Conservation (phyloP, 1,140 invertebrate species). For the Sinonovacula constricta region DNA sequence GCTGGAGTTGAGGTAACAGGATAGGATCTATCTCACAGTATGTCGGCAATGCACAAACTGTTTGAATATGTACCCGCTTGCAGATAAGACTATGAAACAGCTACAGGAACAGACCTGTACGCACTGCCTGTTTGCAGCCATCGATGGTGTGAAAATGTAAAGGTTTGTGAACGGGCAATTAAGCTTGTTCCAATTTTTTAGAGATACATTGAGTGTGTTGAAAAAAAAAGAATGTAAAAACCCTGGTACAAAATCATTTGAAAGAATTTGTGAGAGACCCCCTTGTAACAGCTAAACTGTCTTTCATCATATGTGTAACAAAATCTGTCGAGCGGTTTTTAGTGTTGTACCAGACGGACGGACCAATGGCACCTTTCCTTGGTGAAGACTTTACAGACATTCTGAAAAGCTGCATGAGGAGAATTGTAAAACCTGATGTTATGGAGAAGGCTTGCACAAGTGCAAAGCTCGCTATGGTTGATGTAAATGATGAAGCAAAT, state of each 20-base stretch:
- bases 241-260: conserved; percentile 41
- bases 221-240: conserved; percentile 43
- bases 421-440: conserved; percentile 35
- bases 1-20: conserved; percentile 3
- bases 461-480: conserved; percentile 10
- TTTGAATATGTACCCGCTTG: conserved; percentile 55
- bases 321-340: conserved; percentile 27
- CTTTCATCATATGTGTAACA: conserved; percentile 25
- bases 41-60: conserved; percentile 35
- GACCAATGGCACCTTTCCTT: conserved; percentile 51
- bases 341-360: conserved; percentile 38
- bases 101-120: background rate
- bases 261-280: background rate
- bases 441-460: conserved; percentile 1
- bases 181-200: background rate
- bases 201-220: conserved; percentile 36
- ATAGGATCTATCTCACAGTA: conserved; percentile 15
- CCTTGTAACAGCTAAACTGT: conserved; percentile 11
- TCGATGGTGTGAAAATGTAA: conserved; percentile 54
- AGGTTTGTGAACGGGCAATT: conserved; percentile 31
- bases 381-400: conserved; percentile 10
- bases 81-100: conserved; percentile 41
- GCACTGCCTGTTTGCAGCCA: conserved; percentile 35
- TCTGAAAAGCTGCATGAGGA: conserved; percentile 10
- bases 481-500: conserved; percentile 23